Evolutionary conservation across 2,888 invertebrate genomes (phyloP).

Genomic region (Allolobophora icterica): DNA sequence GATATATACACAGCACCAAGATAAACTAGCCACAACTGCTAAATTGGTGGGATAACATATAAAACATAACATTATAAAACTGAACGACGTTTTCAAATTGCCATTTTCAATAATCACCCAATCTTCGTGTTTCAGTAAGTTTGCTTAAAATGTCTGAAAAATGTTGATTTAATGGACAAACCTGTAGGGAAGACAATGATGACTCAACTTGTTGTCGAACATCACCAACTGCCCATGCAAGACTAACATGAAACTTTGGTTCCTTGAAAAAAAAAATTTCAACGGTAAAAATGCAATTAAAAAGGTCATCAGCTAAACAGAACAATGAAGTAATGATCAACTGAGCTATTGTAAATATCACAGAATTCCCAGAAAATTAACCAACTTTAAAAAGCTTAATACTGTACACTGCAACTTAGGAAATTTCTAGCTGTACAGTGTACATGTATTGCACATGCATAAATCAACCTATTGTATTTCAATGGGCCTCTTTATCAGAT

Average conservation of each 20-base stretch:
- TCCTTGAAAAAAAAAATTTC: constrained; percentile 68
- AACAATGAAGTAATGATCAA: not conserved
- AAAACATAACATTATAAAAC: constrained; percentile 3
- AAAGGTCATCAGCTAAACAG: constrained; percentile 54
- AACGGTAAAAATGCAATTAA: constrained; percentile 27
- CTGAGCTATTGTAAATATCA: not conserved
- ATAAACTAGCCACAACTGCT: not conserved
- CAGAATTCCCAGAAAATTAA: not conserved
- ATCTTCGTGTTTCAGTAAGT: not conserved
- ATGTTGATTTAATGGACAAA: not conserved
- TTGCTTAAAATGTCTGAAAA: not conserved
- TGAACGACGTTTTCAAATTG: not conserved
- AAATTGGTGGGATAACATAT: not conserved
- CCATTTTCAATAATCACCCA: not conserved
- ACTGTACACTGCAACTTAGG: not conserved
- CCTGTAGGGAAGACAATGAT: constrained; percentile 2
- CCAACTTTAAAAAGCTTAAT: not conserved
- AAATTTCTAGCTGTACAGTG: no score
- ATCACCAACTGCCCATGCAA: constrained; percentile 73
- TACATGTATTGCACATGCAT: not conserved
- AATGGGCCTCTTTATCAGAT: no score
- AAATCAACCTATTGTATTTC: not conserved
- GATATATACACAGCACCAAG: not conserved
- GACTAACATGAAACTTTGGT: constrained; percentile 83
- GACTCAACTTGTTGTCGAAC: not conserved